These are phyloP conservation scores for Xenopus laevis DNA, from an alignment of 2,113 vertebrate genomes.

Conservation along the genomic window DNA sequence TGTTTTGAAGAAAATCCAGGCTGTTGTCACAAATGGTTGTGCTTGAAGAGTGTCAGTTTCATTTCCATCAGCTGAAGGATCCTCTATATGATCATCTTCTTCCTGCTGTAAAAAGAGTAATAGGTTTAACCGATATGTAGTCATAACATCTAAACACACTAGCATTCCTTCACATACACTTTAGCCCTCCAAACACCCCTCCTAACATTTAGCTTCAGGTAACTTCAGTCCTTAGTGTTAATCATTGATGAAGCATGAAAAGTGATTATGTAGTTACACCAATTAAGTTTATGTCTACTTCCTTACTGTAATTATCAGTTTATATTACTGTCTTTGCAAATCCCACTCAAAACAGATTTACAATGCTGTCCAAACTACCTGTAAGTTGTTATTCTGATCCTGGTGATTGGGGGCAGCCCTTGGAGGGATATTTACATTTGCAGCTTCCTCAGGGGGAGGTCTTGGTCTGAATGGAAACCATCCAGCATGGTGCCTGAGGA, in stretches of 20 bases:
- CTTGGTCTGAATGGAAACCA: conserved; percentile 82
- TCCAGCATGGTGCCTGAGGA: conserved; percentile 78
- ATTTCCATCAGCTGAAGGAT: conserved; percentile 27
- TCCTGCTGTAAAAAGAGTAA: conserved; percentile 28
- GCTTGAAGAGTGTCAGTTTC: conserved; percentile 55
- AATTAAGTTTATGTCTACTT: too few relatives aligned
- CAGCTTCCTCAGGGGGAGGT: conserved; percentile 53
- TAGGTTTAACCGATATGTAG: too few relatives aligned
- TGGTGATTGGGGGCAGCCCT: conserved; percentile 64
- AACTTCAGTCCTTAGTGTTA: too few relatives aligned
- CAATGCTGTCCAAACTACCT: conserved; percentile 51
- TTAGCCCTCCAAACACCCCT: too few relatives aligned
- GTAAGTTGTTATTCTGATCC: conserved; percentile 71
- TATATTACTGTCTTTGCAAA: too few relatives aligned
- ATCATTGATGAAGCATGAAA: too few relatives aligned
- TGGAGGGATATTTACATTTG: conserved; percentile 49
- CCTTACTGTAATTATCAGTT: too few relatives aligned
- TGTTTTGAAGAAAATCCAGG: conserved; percentile 89
- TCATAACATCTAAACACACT: too few relatives aligned
- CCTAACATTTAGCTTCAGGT: too few relatives aligned
- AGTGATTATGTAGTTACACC: too few relatives aligned
- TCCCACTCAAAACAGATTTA: too few relatives aligned
- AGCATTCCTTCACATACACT: too few relatives aligned
- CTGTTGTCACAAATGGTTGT: conserved; percentile 72
- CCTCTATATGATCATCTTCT: conserved; percentile 48